Evolutionary conservation across 2,888 invertebrate species (phyloP).

Genomic region (Drosophila rubida): DNA sequence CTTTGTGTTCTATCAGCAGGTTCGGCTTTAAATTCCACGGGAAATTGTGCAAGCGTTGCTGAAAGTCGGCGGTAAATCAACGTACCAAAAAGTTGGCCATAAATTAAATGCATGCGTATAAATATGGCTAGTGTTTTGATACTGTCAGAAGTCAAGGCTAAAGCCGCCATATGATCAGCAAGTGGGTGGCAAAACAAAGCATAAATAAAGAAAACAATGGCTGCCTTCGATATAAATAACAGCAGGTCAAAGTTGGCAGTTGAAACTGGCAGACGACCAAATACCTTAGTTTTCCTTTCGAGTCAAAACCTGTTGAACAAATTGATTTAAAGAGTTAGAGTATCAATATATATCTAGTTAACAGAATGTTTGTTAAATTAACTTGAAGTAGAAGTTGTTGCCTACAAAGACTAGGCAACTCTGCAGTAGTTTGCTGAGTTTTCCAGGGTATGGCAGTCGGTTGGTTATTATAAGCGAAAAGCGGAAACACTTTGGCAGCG

Average conservation of each 20-base stretch:
- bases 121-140: conserved; percentile 30
- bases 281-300: background rate
- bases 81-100: conserved; percentile 35
- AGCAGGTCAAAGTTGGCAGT: background rate
- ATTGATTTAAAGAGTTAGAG: too few species aligned
- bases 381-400: too few species aligned
- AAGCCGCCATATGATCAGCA: conserved; percentile 21
- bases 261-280: background rate
- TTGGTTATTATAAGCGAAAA: background rate
- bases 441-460: conserved; percentile 13
- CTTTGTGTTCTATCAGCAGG: conserved; percentile 7
- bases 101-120: conserved; percentile 45
- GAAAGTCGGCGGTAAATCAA: conserved; percentile 51
- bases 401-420: too few species aligned
- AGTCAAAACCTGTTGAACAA: background rate
- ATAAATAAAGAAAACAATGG: conserved; percentile 43
- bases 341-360: too few species aligned
- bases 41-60: conserved; percentile 33
- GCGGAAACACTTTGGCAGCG: conserved; percentile 26
- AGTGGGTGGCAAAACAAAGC: conserved; percentile 46
- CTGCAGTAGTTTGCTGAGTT: too few species aligned
- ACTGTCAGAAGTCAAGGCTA: conserved; percentile 40
- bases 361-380: too few species aligned
- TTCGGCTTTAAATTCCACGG: conserved; percentile 30
- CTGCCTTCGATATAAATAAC: conserved; percentile 11